Evolutionary conservation across 2,113 vertebrate genomes (phyloP).

Genomic region (Trinectes maculatus): DNA sequence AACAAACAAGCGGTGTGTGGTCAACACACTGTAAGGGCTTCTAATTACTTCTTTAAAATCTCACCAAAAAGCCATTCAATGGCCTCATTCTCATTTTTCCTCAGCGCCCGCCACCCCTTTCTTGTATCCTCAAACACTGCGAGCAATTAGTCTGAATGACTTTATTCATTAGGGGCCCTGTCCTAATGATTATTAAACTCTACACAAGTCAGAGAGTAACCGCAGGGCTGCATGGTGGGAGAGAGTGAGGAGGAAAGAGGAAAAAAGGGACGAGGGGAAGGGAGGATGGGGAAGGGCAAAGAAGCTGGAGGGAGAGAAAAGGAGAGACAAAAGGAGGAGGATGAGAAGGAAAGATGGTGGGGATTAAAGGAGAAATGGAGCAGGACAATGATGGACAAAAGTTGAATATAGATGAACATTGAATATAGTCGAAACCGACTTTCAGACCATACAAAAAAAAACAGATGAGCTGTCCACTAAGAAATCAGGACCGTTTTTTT

Average conservation of each 20-base stretch:
- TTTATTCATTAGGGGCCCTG: slow-evolving; percentile 79
- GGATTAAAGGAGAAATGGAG: slow-evolving; percentile 58
- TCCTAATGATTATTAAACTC: slow-evolving; percentile 83
- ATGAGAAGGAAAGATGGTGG: slow-evolving; percentile 63
- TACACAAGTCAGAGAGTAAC: slow-evolving; percentile 73
- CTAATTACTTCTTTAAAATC: slow-evolving; percentile 80
- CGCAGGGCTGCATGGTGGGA: slow-evolving; percentile 49
- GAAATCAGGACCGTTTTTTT: slow-evolving; percentile 61
- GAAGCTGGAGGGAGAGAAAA: slow-evolving; percentile 48
- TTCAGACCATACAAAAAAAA: slow-evolving; percentile 4
- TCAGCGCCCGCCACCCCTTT: slow-evolving; percentile 39
- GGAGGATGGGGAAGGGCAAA: slow-evolving; percentile 19
- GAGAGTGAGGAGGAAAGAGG: slow-evolving; percentile 11
- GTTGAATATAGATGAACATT: slow-evolving; percentile 35
- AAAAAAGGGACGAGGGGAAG: slow-evolving; percentile 13
- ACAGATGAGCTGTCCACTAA: slow-evolving; percentile 34
- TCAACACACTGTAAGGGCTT: slow-evolving; percentile 68
- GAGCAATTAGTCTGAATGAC: slow-evolving; percentile 81
- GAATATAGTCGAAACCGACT: slow-evolving; percentile 39
- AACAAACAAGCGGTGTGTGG: slow-evolving; percentile 67
- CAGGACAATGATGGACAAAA: slow-evolving; percentile 46
- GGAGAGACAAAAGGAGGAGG: slow-evolving; percentile 53
- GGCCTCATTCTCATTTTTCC: slow-evolving; percentile 63
- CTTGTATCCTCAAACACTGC: slow-evolving; percentile 74
- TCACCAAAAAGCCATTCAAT: slow-evolving; percentile 70